Base-by-base conservation (phyloP, 2,888 invertebrate genomes). In the Calameuta idolon region DNA sequence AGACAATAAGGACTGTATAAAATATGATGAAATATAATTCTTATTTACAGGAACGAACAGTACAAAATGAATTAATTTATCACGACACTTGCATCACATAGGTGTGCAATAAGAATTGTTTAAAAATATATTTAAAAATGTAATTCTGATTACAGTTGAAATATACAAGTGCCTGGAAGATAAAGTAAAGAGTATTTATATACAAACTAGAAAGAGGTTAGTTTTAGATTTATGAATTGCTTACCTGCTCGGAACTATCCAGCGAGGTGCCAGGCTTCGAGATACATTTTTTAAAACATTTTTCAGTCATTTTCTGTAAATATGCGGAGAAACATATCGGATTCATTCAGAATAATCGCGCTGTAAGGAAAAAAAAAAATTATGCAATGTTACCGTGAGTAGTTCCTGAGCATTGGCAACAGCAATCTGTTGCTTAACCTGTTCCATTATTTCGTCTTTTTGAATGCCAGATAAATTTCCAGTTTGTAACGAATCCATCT, bases 271-370 rank as follows among this genome's bases (percentile, higher is more conserved):
- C 98, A 35, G 99, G 99, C 91, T 97, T 98, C 76, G 92, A 92
- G 86, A 99, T 95, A 92, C 99, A 99, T 90, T 98, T 98, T 91
- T 96, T 97, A 92, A 98, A 99, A 92, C 99, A 99, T 93, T 98
- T 98, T 89, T 98, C 97, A 74, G 98, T 97, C 95, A 98, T 98
- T 96, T 98, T 98, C 95, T 97, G 92, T 69, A 93, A 93, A 86
- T 77, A 84, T 37, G 74, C 77, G 30, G 76, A 40, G 5, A 78
- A 78, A 79, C 12, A 12, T 69, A 12, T 31, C 37, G n/a, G 68
- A 37, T 81, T 81, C 76, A 83, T 82, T 85, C 80, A 84, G 73
- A 23, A 34, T 74, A 79, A 23, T n/a, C 23, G 35, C 37, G 4
- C 79, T 79, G 76, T 79, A 77, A 73, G 35, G 11, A 73, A 73